Percentiles rank a stretch among this genome's conserved stretches.
phyloP scores from a whole-genome alignment of 2,888 invertebrate species.

The Zaprionus lineosus region DNA sequence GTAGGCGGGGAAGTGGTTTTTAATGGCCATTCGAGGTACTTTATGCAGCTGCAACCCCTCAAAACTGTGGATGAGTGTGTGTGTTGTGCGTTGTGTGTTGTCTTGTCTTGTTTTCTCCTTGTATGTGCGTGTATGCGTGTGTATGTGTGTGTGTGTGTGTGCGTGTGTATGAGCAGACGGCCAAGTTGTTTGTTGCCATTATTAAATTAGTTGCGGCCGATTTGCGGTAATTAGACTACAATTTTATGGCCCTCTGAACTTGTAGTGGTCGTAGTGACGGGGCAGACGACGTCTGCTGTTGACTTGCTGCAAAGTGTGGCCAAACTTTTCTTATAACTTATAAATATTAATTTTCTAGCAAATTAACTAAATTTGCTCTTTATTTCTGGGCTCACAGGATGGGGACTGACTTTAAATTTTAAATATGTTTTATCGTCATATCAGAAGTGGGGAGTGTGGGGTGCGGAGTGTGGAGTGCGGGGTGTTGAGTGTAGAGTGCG shows the following conservation, averaged over 20 bases:
- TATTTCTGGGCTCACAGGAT: too few species aligned
- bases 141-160: conserved; percentile 1
- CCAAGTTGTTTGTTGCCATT: conserved; percentile 59
- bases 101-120: too few species aligned
- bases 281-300: conserved; percentile 9
- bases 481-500: too few species aligned
- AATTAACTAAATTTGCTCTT: too few species aligned
- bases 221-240: conserved; percentile 71
- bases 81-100: too few species aligned
- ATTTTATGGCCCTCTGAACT: conserved; percentile 62
- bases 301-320: conserved; percentile 28
- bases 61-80: neutral
- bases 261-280: conserved; percentile 6
- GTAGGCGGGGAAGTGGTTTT: conserved; percentile 36
- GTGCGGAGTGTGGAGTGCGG: too few species aligned
- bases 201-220: conserved; percentile 77
- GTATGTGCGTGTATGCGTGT: neutral
- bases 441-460: too few species aligned
- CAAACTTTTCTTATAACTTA: conserved; percentile 2
- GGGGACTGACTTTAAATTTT: too few species aligned
- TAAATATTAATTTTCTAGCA: conserved; percentile 24
- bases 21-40: conserved; percentile 66
- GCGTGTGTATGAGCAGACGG: conserved; percentile 9
- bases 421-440: too few species aligned
- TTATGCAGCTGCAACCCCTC: conserved; percentile 61